A percentile compares a stretch with the other conserved stretches of the same genome.
Conservation (phyloP, 2,797 vertebrate genomes). For the Cryptoblepharus egeriae region DNA sequence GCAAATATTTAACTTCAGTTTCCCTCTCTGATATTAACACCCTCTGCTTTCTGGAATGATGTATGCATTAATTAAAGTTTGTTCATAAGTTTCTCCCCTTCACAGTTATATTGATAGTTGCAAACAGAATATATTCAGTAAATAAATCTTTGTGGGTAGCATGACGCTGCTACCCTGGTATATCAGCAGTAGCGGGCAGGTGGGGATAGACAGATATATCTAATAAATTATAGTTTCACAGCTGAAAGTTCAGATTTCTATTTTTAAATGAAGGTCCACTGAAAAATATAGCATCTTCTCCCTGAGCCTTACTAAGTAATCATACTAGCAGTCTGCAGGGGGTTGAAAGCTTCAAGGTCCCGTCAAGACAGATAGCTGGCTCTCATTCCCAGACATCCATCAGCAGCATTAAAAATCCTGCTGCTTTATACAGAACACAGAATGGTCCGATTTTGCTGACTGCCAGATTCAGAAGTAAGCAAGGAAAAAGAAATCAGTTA, state of each 20-base stretch:
- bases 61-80: not conserved
- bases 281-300: not conserved
- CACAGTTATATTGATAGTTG: not conserved
- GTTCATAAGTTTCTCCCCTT: not conserved
- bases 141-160: not conserved
- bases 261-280: not conserved
- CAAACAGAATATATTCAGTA: not conserved
- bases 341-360: not conserved
- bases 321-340: not conserved
- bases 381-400: constrained; percentile 9
- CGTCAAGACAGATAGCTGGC: constrained; percentile 2
- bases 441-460: constrained; percentile 16
- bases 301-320: constrained; percentile 3
- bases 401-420: not conserved
- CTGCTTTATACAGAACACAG: not conserved
- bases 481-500: constrained; percentile 2
- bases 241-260: not conserved
- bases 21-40: not conserved
- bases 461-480: constrained; percentile 2
- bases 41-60: not conserved
- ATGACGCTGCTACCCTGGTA: not conserved
- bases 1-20: not conserved
- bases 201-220: not conserved
- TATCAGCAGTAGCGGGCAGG: not conserved
- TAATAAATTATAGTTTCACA: constrained; percentile 1